Conservation (phyloP, 2,113 vertebrate species). For the Spizaetus ornatus region DNA sequence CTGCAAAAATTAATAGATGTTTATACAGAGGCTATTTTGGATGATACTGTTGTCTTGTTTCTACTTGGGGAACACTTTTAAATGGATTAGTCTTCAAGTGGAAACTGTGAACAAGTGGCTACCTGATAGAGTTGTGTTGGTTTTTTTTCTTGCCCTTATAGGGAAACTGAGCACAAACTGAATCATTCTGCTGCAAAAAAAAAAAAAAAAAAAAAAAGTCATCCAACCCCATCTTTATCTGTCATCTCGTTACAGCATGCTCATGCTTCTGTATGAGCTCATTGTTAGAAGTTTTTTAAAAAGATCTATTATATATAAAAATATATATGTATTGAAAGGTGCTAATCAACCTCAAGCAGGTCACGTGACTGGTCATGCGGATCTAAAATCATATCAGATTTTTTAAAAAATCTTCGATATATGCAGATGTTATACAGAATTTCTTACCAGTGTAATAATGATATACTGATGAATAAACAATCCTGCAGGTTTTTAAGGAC, state of each 20-base stretch:
- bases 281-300: conserved; percentile 74
- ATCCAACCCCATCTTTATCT: conserved; percentile 63
- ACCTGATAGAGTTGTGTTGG: conserved; percentile 58
- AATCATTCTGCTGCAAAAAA: conserved; percentile 92
- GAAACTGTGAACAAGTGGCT: conserved; percentile 63
- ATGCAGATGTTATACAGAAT: conserved; percentile 99
- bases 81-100: conserved; percentile 58
- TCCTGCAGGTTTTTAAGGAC: conserved; percentile 98
- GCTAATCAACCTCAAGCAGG: conserved; percentile 97
- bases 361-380: conserved; percentile 99
- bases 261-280: conserved; percentile 83
- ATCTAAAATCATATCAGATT: conserved; percentile 98
- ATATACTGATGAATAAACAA: conserved; percentile 82
- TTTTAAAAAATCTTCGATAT: conserved; percentile 92
- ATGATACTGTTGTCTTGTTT: conserved; percentile 53
- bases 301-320: conserved; percentile 83
- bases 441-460: conserved; percentile 95
- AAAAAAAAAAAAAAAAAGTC: conserved; percentile 50
- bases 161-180: conserved; percentile 92
- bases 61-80: conserved; percentile 58
- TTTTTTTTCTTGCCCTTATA: conserved; percentile 72
- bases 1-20: conserved; percentile 36
- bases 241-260: conserved; percentile 83
- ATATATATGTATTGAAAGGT: conserved; percentile 90
- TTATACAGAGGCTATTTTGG: conserved; percentile 61